Evolutionary conservation across 2,888 invertebrate species (phyloP).

Genomic region (Stramonita haemastoma): DNA sequence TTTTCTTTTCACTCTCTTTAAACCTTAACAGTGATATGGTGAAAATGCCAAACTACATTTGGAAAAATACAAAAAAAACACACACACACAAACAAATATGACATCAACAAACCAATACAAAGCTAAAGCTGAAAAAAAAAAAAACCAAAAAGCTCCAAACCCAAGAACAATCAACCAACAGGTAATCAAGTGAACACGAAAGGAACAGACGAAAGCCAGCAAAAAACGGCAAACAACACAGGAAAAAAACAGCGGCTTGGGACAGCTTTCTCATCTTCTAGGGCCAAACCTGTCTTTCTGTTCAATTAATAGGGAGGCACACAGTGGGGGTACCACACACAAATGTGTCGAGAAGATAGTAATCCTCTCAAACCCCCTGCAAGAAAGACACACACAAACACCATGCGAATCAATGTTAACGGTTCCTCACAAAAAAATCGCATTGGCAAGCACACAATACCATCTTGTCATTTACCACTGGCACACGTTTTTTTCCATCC

Average conservation of each 20-base stretch:
- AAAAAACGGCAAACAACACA: not conserved
- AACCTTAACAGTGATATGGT: not conserved
- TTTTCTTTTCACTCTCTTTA: too few species aligned
- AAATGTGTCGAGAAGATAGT: constrained; percentile 68
- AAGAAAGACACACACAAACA: constrained; percentile 49
- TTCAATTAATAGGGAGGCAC: constrained; percentile 64
- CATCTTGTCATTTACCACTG: too few species aligned
- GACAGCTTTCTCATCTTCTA: not conserved
- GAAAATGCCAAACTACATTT: not conserved
- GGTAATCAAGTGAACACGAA: not conserved
- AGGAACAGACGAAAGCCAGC: not conserved
- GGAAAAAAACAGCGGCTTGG: not conserved
- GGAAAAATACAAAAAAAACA: not conserved
- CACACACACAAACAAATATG: not conserved
- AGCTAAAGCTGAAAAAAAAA: not conserved
- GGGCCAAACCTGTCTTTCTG: constrained; percentile 66
- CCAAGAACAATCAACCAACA: not conserved
- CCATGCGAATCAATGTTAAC: too few species aligned
- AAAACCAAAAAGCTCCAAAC: not conserved
- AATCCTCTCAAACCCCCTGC: constrained; percentile 67
- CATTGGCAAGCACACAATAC: too few species aligned
- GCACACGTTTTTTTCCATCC: too few species aligned
- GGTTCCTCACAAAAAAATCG: too few species aligned
- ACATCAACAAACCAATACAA: not conserved
- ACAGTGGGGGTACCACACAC: constrained; percentile 65